Conservation (phyloP, 1,140 invertebrate species). For the Nautilus pompilius region DNA sequence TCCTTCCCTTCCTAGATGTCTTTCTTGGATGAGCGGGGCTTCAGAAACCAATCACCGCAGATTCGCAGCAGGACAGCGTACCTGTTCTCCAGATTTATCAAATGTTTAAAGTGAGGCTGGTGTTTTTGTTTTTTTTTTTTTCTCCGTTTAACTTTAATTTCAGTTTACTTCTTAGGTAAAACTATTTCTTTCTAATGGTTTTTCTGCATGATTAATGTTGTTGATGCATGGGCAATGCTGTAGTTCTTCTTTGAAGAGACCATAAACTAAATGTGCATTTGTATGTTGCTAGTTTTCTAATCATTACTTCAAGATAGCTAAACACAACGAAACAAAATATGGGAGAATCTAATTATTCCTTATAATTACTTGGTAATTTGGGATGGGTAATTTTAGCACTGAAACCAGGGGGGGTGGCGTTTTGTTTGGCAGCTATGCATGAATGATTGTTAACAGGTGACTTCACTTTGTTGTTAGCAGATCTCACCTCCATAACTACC, state of each 20-base stretch:
- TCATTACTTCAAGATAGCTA: too few relatives aligned
- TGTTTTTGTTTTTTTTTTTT: neutral
- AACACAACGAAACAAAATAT: too few relatives aligned
- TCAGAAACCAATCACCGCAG: slow-evolving; percentile 55
- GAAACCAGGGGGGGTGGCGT: too few relatives aligned
- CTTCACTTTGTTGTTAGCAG: slow-evolving; percentile 34
- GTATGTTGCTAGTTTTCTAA: too few relatives aligned
- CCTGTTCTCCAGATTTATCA: slow-evolving; percentile 61
- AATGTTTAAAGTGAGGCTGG: slow-evolving; percentile 56
- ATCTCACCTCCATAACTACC: slow-evolving; percentile 56
- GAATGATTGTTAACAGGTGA: neutral
- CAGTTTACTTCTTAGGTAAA: too few relatives aligned
- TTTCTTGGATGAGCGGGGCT: slow-evolving; percentile 61
- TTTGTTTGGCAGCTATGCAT: too few relatives aligned
- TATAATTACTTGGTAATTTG: too few relatives aligned
- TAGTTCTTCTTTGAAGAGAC: too few relatives aligned
- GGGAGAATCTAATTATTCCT: too few relatives aligned
- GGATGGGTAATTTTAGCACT: too few relatives aligned
- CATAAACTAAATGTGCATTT: too few relatives aligned
- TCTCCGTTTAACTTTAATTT: too few relatives aligned
- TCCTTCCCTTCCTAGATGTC: slow-evolving; percentile 40
- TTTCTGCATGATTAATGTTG: neutral
- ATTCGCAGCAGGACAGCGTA: slow-evolving; percentile 60
- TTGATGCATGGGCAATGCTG: slow-evolving; percentile 7
- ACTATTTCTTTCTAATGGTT: neutral